Evolutionary conservation across 2,888 invertebrate species (phyloP).

Genomic region (Agrilus biguttatus): DNA sequence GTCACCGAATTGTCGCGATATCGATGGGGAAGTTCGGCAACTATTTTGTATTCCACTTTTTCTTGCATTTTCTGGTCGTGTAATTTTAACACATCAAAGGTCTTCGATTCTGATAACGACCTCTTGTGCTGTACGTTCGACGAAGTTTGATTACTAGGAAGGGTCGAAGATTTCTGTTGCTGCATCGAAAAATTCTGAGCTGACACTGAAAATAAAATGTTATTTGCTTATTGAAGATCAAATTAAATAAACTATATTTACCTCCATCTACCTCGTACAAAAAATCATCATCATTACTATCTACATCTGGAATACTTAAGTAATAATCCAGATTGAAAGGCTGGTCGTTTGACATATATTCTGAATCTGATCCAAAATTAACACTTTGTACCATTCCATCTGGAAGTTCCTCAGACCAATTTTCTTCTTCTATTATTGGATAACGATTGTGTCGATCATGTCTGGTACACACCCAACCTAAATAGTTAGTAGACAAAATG

Average conservation of each 20-base stretch:
- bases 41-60: slow-evolving; percentile 10
- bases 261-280: slow-evolving; percentile 9
- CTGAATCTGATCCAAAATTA: slow-evolving; percentile 14
- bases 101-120: slow-evolving; percentile 54
- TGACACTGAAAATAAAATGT: background rate
- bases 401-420: slow-evolving; percentile 32
- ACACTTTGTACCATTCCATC: slow-evolving; percentile 16
- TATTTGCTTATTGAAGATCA: too few species aligned
- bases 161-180: slow-evolving; percentile 28
- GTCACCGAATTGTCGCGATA: slow-evolving; percentile 45
- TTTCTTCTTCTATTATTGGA: slow-evolving; percentile 57
- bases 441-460: slow-evolving; percentile 64
- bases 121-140: slow-evolving; percentile 41
- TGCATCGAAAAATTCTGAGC: slow-evolving; percentile 5
- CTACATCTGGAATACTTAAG: slow-evolving; percentile 12
- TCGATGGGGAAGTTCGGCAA: slow-evolving; percentile 28
- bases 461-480: slow-evolving; percentile 61
- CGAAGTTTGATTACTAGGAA: slow-evolving; percentile 39
- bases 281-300: slow-evolving; percentile 17
- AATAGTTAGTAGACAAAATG: slow-evolving; percentile 1
- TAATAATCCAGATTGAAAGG: slow-evolving; percentile 12
- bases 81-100: slow-evolving; percentile 43
- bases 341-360: slow-evolving; percentile 16
- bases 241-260: slow-evolving; percentile 3
- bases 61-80: slow-evolving; percentile 16